These are phyloP conservation scores for Todus mexicanus DNA, from an alignment of 2,797 vertebrate species.

Conservation along the genomic window DNA sequence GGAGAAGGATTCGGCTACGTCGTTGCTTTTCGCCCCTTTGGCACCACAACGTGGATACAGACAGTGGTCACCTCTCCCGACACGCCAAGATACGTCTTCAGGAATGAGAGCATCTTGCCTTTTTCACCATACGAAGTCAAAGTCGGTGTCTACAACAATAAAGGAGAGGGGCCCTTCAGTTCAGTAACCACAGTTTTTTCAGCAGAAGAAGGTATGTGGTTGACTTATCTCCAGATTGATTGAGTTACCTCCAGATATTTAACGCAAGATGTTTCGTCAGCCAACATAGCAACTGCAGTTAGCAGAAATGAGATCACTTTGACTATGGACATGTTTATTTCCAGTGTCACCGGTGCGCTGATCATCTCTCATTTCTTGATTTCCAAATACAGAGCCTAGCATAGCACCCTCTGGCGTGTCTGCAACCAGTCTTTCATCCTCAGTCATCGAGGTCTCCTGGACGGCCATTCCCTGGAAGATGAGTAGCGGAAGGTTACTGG, in stretches of 20 bases:
- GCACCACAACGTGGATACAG: constrained; percentile 87
- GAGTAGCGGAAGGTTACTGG: constrained; percentile 86
- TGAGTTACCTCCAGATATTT: neutral
- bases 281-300: neutral
- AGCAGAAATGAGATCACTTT: neutral
- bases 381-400: constrained; percentile 82
- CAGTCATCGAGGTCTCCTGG: constrained; percentile 89
- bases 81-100: constrained; percentile 82
- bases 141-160: constrained; percentile 92
- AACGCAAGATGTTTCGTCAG: neutral
- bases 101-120: constrained; percentile 90
- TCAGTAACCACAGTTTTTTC: constrained; percentile 86
- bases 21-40: constrained; percentile 87
- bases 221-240: neutral
- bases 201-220: constrained; percentile 88
- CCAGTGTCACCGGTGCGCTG: neutral
- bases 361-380: neutral
- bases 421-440: constrained; percentile 85
- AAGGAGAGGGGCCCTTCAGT: constrained; percentile 94
- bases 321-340: neutral
- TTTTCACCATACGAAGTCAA: constrained; percentile 91
- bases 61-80: constrained; percentile 86
- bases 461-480: constrained; percentile 77
- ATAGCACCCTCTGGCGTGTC: constrained; percentile 79
- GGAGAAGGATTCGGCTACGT: constrained; percentile 94